These are phyloP conservation scores for Trisateles emortualis DNA, from an alignment of 2,888 invertebrate genomes.

Conservation along the genomic window DNA sequence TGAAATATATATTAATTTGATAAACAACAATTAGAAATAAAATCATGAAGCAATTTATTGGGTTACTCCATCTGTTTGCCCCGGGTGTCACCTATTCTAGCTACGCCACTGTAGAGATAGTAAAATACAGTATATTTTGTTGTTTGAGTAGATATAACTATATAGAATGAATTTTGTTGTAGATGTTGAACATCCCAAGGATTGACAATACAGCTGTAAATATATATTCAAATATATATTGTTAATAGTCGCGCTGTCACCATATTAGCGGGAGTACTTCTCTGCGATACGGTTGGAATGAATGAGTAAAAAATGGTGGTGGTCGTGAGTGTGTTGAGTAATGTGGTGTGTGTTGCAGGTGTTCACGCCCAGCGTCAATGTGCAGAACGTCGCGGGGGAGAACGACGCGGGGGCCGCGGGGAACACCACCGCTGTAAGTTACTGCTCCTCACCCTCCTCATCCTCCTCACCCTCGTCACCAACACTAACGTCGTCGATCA, in stretches of 20 bases:
- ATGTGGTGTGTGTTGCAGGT: constrained; percentile 60
- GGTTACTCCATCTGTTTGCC: too few relatives aligned
- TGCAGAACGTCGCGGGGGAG: constrained; percentile 51
- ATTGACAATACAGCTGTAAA: constrained; percentile 19
- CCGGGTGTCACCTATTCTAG: too few relatives aligned
- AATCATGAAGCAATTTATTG: too few relatives aligned
- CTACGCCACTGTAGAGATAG: too few relatives aligned
- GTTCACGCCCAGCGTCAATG: constrained; percentile 75
- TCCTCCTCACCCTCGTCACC: too few relatives aligned
- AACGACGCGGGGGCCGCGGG: constrained; percentile 44
- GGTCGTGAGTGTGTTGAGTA: constrained; percentile 23
- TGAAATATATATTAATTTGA: too few relatives aligned
- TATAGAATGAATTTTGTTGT: constrained; percentile 20
- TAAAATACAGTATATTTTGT: too few relatives aligned
- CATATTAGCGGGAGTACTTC: constrained; percentile 1
- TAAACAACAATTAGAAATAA: too few relatives aligned
- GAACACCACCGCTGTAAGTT: constrained; percentile 48
- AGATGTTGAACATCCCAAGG: constrained; percentile 19
- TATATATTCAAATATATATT: constrained; percentile 17
- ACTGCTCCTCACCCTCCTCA: too few relatives aligned
- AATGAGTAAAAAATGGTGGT: background rate
- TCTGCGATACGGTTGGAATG: constrained; percentile 11
- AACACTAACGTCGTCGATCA: too few relatives aligned
- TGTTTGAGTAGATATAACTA: constrained; percentile 7
- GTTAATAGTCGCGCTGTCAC: constrained; percentile 6